Evolutionary conservation across 2,797 vertebrate genomes (phyloP), one percentile per base, ranked within the genome.

Genomic region (Carduelis carduelis): DNA sequence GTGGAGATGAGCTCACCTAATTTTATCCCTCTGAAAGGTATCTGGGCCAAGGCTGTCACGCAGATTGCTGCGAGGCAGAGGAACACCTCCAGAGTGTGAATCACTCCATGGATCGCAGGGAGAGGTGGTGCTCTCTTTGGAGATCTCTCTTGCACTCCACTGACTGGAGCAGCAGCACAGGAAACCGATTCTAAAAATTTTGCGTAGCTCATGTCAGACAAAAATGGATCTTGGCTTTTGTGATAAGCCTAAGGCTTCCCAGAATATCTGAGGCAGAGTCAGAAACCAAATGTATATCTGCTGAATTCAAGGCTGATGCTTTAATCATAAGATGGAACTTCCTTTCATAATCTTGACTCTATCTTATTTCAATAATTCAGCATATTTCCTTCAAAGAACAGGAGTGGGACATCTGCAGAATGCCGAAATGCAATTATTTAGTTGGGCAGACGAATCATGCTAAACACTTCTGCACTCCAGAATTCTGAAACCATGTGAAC

Each of bases 401-500:
- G 76, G 75, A 92, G 30, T 3, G 53, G 90, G 90, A 84, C 81
- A 94, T 66, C 88, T 96, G 94, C 83, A 92, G 90, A 89, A 74
- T 74, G 81, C 60, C 0, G 4, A 84, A 95, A 93, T 89, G 70
- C 81, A 92, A 94, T 94, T 92, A 96, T 92, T 94, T 93, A 97
- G 92, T 82, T 95, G 92, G 93, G 88, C 86, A 94, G 90, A 83
- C 9, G 0, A 76, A 92, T 92, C 77, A 49, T 49, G 26, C 74
- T 64, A 64, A 93, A 84, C 70, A 50, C 81, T 95, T 90, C 59
- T 95, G 86, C 83, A 74, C 66, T 89, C 86, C 86, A 90, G 92
- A 92, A 85, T 95, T 93, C 92, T 94, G 92, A 94, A 95, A 87
- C 86, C 71, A 94, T 64, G 70, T 95, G 94, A 96, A 95, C 96